These are phyloP conservation scores for Drosophila recens DNA, from an alignment of 2,888 invertebrate species.

Conservation along the genomic window DNA sequence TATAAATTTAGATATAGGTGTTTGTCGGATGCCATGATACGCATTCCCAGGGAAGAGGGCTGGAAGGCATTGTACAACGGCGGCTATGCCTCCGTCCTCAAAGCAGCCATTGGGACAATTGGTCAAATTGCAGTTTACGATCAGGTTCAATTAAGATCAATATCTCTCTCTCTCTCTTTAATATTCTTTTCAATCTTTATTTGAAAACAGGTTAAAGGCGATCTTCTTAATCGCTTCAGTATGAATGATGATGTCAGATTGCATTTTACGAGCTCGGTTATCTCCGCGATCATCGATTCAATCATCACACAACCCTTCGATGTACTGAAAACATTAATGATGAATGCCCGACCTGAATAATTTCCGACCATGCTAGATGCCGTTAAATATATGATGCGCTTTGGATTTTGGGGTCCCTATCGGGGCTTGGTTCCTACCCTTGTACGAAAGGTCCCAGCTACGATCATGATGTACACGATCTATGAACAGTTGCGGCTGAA, in stretches of 20 bases:
- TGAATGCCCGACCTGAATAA: conserved; percentile 41
- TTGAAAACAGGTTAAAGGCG: conserved; percentile 35
- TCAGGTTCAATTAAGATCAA: conserved; percentile 17
- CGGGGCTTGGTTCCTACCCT: conserved; percentile 48
- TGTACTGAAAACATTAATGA: conserved; percentile 55
- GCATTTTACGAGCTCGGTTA: conserved; percentile 47
- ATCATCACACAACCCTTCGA: conserved; percentile 53
- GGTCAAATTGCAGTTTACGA: conserved; percentile 60
- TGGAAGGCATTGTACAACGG: conserved; percentile 46
- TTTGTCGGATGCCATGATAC: conserved; percentile 38
- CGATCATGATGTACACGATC: conserved; percentile 44
- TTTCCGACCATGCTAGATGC: conserved; percentile 17
- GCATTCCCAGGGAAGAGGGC: conserved; percentile 53
- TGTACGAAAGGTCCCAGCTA: conserved; percentile 49
- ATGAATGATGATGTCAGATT: conserved; percentile 35
- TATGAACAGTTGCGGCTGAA: conserved; percentile 57
- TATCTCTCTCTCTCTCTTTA: neutral
- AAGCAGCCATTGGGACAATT: conserved; percentile 45
- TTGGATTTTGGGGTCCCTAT: conserved; percentile 46
- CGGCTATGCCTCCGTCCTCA: conserved; percentile 36
- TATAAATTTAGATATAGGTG: conserved; percentile 41
- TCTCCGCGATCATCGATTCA: conserved; percentile 44
- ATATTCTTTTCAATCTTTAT: neutral
- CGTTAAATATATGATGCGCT: conserved; percentile 41
- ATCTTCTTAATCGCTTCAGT: conserved; percentile 14